phyloP scores from a whole-genome alignment of 2,888 invertebrate genomes.

The Cactoblastis cactorum region DNA sequence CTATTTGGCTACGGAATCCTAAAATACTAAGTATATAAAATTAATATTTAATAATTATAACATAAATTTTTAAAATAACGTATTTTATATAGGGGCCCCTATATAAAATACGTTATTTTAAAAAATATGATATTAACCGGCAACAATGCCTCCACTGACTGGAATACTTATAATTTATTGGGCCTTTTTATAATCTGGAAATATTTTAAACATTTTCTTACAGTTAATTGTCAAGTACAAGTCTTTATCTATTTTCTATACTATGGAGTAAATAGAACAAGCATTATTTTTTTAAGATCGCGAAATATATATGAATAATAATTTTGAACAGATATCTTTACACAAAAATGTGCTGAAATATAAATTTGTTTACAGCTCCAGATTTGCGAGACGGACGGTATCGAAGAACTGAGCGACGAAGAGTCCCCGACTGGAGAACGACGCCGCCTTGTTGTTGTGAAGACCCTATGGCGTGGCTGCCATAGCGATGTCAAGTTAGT shows the following conservation, averaged over 20 bases:
- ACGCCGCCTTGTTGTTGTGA: constrained; percentile 86
- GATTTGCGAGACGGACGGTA: constrained; percentile 87
- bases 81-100: too few species aligned
- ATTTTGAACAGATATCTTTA: too few species aligned
- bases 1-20: too few species aligned
- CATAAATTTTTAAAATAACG: too few species aligned
- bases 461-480: constrained; percentile 87
- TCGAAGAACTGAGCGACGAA: constrained; percentile 83
- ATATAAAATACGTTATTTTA: too few species aligned
- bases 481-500: constrained; percentile 82
- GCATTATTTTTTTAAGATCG: neutral
- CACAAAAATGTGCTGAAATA: too few species aligned
- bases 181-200: neutral
- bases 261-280: constrained; percentile 4
- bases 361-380: constrained; percentile 80
- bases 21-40: too few species aligned
- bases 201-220: neutral
- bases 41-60: too few species aligned
- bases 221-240: neutral
- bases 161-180: neutral
- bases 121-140: too few species aligned
- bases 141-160: neutral
- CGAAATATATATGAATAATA: neutral
- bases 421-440: constrained; percentile 82
- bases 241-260: constrained; percentile 1